Base-by-base conservation (phyloP, 2,797 vertebrate genomes). In the Pangasius macronema region DNA sequence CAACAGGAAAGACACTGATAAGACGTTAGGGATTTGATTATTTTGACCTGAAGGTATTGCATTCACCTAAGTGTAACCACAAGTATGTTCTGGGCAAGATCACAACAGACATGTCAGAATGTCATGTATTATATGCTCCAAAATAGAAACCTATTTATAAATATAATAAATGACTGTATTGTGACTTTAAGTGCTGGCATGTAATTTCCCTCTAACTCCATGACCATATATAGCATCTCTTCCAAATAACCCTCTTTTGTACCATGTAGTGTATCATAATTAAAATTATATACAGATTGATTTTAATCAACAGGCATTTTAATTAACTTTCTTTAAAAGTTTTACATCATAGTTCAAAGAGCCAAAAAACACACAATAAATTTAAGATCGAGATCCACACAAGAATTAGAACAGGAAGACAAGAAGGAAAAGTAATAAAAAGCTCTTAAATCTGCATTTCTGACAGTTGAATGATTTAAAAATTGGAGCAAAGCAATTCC, bases 21-120 rank as follows among this genome's bases (percentile, higher is more conserved):
- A 94, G 93, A 90, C 94, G 94, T 95, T 93, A 94, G 94, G 94
- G 94, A 95, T 95, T 95, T 95, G 94, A 94, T 94, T 94, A 96
- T 95, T 94, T 94, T 93, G 94, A 94, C 93, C 95, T 90, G 93
- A 95, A 95, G 92, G 92, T 93, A 89, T 88, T 93, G 91, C 91
- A 93, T 94, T 95, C 93, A 94, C 92, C 92, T 91, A 89, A 94
- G 93, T 93, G 90, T 92, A 90, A 94, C 94, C 93, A 92, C 90
- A 95, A 95, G 93, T 92, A 94, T 94, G 91, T 94, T 95, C 91
- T 90, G 94, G 91, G 92, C 92, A 90, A 94, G 92, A 96, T 95
- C 93, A 93, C 90, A 88, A 91, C 46, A 46, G 46, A 46, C 90
- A 91, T 91, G 91, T 94, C 91, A 94, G 91, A 94, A 94, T 90